Evolutionary conservation across 37 sponge, comb jelly and placozoan species (phyloP).

Genomic region (Tethya wilhelma): DNA sequence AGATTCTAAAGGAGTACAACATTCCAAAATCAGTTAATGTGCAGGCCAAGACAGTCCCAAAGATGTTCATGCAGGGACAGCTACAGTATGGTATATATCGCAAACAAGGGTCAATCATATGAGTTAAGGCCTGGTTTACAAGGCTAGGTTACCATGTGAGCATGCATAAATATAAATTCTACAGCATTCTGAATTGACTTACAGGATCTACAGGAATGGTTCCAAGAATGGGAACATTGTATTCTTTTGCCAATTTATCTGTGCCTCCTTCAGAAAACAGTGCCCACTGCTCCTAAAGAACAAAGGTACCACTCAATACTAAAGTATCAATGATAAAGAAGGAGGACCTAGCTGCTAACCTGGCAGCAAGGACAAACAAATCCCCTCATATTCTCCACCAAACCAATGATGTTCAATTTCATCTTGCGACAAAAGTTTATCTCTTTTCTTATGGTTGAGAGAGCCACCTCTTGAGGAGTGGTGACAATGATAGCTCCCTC

Average conservation of each 20-base stretch:
- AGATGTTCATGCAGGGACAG: background rate
- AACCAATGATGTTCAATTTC: constrained; percentile 70
- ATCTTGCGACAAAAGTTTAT: constrained; percentile 90
- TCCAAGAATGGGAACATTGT: constrained; percentile 59
- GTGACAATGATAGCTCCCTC: constrained; percentile 91
- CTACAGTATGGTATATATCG: no score
- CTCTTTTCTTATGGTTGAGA: constrained; percentile 88
- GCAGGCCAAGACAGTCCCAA: background rate
- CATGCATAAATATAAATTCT: background rate
- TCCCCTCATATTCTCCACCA: constrained; percentile 86
- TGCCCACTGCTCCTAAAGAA: constrained; percentile 26
- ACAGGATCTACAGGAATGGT: constrained; percentile 78
- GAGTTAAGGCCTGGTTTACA: background rate
- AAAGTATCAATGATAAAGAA: no score
- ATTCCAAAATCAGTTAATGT: background rate
- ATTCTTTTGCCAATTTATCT: constrained; percentile 51
- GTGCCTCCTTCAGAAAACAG: constrained; percentile 48
- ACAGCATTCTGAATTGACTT: constrained; percentile 11
- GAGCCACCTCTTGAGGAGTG: constrained; percentile 88
- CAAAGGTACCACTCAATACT: no score
- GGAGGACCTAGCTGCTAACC: no score
- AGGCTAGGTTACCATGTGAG: background rate
- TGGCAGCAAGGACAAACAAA: constrained; percentile 89
- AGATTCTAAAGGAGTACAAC: constrained; percentile 31
- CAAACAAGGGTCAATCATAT: background rate